Percentiles rank a stretch among this genome's conserved stretches.
Conservation (phyloP, 2,113 vertebrate genomes). For the Python bivittatus region DNA sequence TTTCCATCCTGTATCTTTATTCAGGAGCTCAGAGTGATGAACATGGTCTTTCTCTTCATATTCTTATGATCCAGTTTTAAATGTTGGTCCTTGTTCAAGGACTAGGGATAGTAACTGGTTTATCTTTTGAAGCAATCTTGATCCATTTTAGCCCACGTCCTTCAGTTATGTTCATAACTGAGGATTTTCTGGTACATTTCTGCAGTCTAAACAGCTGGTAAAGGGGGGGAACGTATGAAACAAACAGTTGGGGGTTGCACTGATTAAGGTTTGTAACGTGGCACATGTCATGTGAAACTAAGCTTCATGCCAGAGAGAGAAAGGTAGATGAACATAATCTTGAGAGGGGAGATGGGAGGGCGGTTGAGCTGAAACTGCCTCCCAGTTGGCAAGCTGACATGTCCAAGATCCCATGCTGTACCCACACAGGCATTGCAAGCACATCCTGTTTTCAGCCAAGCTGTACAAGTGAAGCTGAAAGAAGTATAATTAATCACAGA, state of each 20-base stretch:
- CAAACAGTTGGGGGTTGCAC: not conserved
- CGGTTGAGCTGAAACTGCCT: no score
- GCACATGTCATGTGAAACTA: not conserved
- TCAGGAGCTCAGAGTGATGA: not conserved
- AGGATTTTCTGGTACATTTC: not conserved
- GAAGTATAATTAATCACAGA: not conserved
- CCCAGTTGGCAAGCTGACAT: not conserved
- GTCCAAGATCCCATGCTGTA: no score
- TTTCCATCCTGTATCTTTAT: not conserved
- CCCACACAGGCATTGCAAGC: not conserved
- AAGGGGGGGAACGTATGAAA: not conserved
- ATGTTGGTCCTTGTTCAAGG: not conserved
- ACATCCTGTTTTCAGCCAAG: not conserved
- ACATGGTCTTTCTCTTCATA: not conserved
- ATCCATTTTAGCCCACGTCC: not conserved
- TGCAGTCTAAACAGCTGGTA: no score
- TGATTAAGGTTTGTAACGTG: not conserved
- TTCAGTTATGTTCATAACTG: not conserved
- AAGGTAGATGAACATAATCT: not conserved
- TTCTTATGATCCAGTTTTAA: not conserved
- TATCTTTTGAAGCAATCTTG: not conserved
- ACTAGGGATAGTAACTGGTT: not conserved
- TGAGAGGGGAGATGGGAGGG: not conserved
- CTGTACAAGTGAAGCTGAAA: not conserved
- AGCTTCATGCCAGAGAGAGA: not conserved